Conservation (phyloP, 2,113 vertebrate species). For the Ochotona curzoniae region DNA sequence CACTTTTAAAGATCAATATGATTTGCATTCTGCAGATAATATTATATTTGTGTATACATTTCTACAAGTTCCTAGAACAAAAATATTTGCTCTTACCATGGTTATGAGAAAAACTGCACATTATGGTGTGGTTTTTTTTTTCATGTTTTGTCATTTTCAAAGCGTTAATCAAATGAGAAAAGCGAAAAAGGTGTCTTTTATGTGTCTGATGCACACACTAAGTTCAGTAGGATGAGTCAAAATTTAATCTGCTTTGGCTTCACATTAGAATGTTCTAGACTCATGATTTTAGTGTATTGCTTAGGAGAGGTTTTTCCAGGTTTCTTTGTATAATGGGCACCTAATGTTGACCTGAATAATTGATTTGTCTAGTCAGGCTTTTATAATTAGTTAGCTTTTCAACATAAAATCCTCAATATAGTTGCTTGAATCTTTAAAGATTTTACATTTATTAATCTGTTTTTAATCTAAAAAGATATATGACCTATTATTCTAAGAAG, state of each 20-base stretch:
- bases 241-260: not conserved
- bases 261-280: conserved; percentile 73
- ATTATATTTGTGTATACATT: not conserved
- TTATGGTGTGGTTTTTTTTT: no score
- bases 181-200: no score
- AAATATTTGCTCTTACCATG: not conserved
- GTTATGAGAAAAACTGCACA: not conserved
- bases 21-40: not conserved
- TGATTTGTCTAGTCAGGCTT: conserved; percentile 92
- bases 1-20: not conserved
- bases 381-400: conserved; percentile 95
- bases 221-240: no score
- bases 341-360: conserved; percentile 98
- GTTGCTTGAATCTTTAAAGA: conserved; percentile 77
- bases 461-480: conserved; percentile 77
- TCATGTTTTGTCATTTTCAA: no score
- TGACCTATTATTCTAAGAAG: conserved; percentile 74
- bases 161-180: no score
- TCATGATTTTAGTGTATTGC: conserved; percentile 84
- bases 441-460: conserved; percentile 83
- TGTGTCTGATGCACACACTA: no score
- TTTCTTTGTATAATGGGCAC: conserved; percentile 90
- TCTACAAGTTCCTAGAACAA: not conserved
- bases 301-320: conserved; percentile 91
- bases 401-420: conserved; percentile 89